A percentile compares a stretch with the other conserved stretches of the same genome.
Conservation (phyloP, 2,888 invertebrate species). For the Hemaris fuciformis region DNA sequence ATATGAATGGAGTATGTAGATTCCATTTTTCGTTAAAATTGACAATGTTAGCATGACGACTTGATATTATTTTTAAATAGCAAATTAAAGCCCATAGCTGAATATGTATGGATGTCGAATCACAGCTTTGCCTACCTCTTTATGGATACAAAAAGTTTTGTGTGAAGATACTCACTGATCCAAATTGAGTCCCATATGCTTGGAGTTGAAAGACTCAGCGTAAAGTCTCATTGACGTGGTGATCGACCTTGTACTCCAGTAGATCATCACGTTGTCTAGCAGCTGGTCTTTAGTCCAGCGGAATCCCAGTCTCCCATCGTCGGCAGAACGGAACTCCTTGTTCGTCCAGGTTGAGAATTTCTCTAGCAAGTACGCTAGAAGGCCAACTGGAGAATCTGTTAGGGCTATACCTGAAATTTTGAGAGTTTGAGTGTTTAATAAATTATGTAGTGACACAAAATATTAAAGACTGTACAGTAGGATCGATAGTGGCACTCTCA, state of each 20-base stretch:
- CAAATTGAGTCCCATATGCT: constrained; percentile 40
- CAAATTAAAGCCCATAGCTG: too few species aligned
- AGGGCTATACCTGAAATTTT: constrained; percentile 82
- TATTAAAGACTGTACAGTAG: too few species aligned
- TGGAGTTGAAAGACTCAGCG: constrained; percentile 80
- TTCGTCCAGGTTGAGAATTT: constrained; percentile 91
- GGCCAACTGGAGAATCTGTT: constrained; percentile 88
- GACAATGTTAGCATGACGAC: too few species aligned
- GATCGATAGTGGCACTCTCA: too few species aligned
- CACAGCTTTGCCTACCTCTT: too few species aligned
- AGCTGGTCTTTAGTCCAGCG: constrained; percentile 86
- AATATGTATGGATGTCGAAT: too few species aligned
- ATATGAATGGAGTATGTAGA: too few species aligned
- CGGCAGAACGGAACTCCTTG: constrained; percentile 47
- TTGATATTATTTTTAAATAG: too few species aligned
- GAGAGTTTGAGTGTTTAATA: too few species aligned
- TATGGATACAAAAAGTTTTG: too few species aligned
- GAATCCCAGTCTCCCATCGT: constrained; percentile 85
- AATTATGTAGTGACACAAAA: too few species aligned
- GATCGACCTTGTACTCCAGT: constrained; percentile 88
- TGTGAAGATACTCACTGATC: constrained; percentile 70
- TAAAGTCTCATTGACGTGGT: constrained; percentile 89
- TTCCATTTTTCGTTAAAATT: too few species aligned
- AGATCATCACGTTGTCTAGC: constrained; percentile 91
- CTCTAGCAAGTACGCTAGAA: constrained; percentile 91